Base-by-base conservation (phyloP, 2,888 invertebrate genomes). In the Caenorhabditis uteleia region DNA sequence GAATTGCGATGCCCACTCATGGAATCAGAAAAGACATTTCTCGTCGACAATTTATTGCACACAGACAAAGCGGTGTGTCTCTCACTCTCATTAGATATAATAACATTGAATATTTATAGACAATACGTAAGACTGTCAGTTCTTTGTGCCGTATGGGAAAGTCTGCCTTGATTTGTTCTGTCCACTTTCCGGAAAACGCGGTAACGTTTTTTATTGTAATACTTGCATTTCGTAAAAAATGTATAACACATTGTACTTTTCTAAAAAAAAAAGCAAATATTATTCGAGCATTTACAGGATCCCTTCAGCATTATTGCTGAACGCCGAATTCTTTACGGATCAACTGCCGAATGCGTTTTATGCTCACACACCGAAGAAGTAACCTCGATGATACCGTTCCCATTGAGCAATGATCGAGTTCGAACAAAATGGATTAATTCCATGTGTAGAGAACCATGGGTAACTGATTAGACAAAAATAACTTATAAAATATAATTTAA, bases 401-500 rank as follows among this genome's bases (percentile, higher is more conserved):
- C 71, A 6, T 46, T 54, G 14, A 20, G 43, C 2, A 50, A 56
- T 7, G 53, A 58, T 5, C 51, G 60, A 10, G 31, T 58, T n/a
- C 48, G 62, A 3, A 57, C 53, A 16, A 59, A 56, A 40, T 71
- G 71, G 71, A 46, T 71, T 21, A 66, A 71, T 25, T 58, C 71
- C 7, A 57, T 71, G 56, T 59, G 66, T 26, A 51, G 71, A 20
- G 71, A 71, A 34, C 62, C 66, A 21, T 66, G 66, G 66, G 50
- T 50, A 18, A 21, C 12, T 25, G 6, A 23, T 6, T 36, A n/a
- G 6, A 36, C 29, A 6, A 29, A 6, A 8, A 12, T 29, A 8
- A 29, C 12, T 29, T 29, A 29, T 4, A 46, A 10, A 46, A 23
- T 33, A 10, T 44, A 7, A 40, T 23, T 40, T 44, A 18, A 18